Evolutionary conservation across 2,113 vertebrate species (phyloP).

Genomic region (Mobula hypostoma): DNA sequence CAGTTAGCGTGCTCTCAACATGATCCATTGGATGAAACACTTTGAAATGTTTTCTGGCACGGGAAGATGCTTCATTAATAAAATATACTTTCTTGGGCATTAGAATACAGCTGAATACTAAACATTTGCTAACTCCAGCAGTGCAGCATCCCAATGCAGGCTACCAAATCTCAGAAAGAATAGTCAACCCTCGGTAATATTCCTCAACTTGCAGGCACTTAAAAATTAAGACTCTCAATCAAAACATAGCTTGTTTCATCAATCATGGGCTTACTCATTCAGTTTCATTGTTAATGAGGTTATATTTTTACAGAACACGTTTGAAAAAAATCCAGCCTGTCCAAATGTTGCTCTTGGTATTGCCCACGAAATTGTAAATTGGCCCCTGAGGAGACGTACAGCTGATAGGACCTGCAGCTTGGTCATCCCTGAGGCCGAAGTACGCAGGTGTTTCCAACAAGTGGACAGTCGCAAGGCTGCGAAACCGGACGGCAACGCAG

Average conservation of each 20-base stretch:
- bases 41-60: neutral
- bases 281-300: neutral
- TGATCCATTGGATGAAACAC: neutral
- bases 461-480: too few relatives aligned
- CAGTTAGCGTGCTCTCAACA: neutral
- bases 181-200: neutral
- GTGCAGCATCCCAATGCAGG: neutral
- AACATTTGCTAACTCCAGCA: neutral
- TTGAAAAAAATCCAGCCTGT: neutral
- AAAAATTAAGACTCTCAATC: constrained; percentile 9
- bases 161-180: neutral
- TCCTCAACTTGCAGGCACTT: constrained; percentile 1
- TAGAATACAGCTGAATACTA: neutral
- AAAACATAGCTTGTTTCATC: constrained; percentile 18
- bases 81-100: neutral
- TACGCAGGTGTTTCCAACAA: too few relatives aligned
- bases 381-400: too few relatives aligned
- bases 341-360: neutral
- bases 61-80: neutral
- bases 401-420: too few relatives aligned
- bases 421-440: too few relatives aligned
- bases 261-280: constrained; percentile 4
- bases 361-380: neutral
- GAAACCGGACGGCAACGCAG: too few relatives aligned
- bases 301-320: neutral